Base-by-base conservation (phyloP, 1,140 invertebrate genomes). In the Telenomus remus region DNA sequence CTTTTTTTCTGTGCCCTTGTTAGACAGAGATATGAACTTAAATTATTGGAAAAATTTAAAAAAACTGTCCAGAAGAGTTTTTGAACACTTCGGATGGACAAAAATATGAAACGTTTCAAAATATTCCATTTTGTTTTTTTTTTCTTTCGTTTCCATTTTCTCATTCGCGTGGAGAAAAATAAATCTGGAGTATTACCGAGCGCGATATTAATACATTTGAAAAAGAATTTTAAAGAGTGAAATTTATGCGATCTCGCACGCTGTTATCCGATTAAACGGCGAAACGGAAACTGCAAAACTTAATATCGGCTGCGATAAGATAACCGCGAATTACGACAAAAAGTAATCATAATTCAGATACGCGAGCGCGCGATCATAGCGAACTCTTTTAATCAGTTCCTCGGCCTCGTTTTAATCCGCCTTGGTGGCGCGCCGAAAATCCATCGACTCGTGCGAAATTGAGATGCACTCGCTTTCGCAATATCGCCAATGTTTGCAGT, bases 401-500 rank as follows among this genome's bases (percentile, higher is more conserved):
- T 69, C 50, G 51, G 56, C 50, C 9, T 44, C 11, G 57, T 57
- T 60, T 69, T 69, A 59, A 13, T 27, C 19, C 19, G 19, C 19
- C 19, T 27, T 27, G 19, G 19, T 27, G 19, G 19, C 19, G 19
- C 19, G 19, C 19, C 19, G 19, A 27, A 27, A 27, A 27, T 27
- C 19, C 19, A 27, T 11, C 9, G 55, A 14, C 6, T 61, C 60
- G 61, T 61, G 49, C 55, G 49, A 48, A 54, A 68, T 57, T 68
- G 54, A 51, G 48, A 69, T 53, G 59, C 35, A 42, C 65, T 69
- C 65, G 47, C 65, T 42, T 60, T 27, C 6, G 65, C 64, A 69
- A 69, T 69, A 69, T 69, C 55, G 51, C 46, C 51, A 54, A 51
- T 68, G 51, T 68, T 59, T 68, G 64, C 39, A 53, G 64, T 39